phyloP scores from a whole-genome alignment of 2,888 invertebrate genomes.

The Zootermopsis nevadensis region DNA sequence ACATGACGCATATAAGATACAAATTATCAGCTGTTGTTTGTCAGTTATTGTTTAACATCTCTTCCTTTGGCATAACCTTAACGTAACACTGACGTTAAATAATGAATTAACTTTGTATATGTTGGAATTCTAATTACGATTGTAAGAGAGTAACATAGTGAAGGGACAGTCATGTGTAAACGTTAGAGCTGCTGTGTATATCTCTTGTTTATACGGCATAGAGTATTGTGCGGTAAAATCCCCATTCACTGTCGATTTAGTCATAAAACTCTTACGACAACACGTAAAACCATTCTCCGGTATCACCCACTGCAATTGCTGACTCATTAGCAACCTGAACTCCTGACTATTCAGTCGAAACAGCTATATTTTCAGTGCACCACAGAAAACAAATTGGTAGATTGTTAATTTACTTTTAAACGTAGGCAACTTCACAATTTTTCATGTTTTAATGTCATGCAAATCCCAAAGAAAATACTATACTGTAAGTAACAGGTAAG shows the following conservation, averaged over 20 bases:
- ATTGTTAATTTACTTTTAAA: neutral
- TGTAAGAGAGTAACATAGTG: no score
- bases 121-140: no score
- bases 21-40: no score
- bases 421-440: neutral
- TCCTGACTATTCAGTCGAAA: neutral
- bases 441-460: neutral
- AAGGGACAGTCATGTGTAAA: no score
- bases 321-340: neutral
- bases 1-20: no score
- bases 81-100: no score
- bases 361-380: neutral
- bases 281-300: neutral
- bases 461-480: neutral
- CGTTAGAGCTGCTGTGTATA: neutral
- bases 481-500: no score
- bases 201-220: neutral
- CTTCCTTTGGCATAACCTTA: no score
- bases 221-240: neutral
- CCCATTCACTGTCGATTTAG: constrained; percentile 3
- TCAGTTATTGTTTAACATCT: no score
- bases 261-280: neutral
- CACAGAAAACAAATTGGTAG: neutral
- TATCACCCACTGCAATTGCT: neutral
- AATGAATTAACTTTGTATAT: no score